A percentile compares a stretch with the other conserved stretches of the same genome.
Evolutionary conservation across 2,797 vertebrate species (phyloP).

Genomic region (Onychomys leucogaster): DNA sequence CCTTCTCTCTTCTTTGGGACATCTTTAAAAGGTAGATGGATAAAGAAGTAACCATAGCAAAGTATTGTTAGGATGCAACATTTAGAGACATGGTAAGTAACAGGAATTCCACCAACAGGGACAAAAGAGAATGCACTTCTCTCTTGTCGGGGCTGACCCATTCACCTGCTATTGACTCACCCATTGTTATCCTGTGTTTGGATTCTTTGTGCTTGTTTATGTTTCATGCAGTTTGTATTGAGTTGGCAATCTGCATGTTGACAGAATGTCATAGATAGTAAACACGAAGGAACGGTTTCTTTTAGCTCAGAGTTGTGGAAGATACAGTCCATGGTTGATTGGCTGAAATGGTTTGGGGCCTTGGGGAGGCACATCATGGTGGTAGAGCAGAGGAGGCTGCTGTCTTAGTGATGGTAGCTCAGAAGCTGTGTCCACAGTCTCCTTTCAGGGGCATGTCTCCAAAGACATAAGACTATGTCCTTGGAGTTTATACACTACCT

Average conservation of each 20-base stretch:
- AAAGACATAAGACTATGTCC: not conserved
- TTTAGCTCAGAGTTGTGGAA: not conserved
- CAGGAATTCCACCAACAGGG: not conserved
- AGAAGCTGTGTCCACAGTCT: no score
- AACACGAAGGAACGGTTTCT: not conserved
- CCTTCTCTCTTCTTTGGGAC: not conserved
- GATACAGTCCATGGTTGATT: not conserved
- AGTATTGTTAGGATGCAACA: not conserved
- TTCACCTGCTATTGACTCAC: not conserved
- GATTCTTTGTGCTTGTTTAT: not conserved
- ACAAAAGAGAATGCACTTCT: not conserved
- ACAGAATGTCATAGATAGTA: not conserved
- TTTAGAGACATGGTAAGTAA: not conserved
- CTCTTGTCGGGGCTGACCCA: not conserved
- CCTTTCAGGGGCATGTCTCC: not conserved
- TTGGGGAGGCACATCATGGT: not conserved
- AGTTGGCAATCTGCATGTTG: not conserved
- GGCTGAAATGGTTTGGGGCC: not conserved
- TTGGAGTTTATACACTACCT: not conserved
- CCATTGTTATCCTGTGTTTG: not conserved
- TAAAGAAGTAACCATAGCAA: not conserved
- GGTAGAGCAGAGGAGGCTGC: not conserved
- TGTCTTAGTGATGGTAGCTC: not conserved
- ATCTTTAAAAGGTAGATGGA: not conserved
- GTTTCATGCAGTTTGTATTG: not conserved